phyloP scores from a whole-genome alignment of 2,113 vertebrate species.

The Cebus imitator region DNA sequence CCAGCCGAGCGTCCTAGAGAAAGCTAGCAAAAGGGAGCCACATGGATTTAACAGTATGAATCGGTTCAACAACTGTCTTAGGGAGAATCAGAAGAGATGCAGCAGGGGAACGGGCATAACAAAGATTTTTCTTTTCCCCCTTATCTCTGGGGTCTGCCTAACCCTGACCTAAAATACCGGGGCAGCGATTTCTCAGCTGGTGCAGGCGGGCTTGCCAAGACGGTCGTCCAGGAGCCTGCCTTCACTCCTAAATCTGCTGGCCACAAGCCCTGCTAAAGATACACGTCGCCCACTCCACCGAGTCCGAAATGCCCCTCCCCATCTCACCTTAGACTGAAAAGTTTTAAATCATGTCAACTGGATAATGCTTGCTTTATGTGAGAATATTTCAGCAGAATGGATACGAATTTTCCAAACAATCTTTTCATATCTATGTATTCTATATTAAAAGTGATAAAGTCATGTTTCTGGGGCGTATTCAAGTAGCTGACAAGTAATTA shows the following conservation, averaged over 20 bases:
- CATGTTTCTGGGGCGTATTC: slow-evolving; percentile 77
- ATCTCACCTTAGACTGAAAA: slow-evolving; percentile 50
- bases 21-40: background rate
- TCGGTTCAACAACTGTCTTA: background rate
- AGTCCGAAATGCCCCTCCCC: slow-evolving; percentile 39
- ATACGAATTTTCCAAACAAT: slow-evolving; percentile 48
- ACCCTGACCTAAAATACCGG: background rate
- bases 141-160: background rate
- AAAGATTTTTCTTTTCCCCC: background rate
- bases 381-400: slow-evolving; percentile 66
- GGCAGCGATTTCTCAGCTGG: background rate
- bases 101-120: background rate
- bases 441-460: slow-evolving; percentile 82
- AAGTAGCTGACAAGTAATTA: slow-evolving; percentile 81
- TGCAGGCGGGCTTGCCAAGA: background rate
- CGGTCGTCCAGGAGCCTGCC: background rate
- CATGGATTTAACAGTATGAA: background rate
- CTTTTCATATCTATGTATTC: slow-evolving; percentile 77
- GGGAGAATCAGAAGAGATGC: background rate
- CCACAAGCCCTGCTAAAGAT: background rate
- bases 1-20: background rate
- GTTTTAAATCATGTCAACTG: slow-evolving; percentile 23
- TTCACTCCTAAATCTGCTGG: background rate
- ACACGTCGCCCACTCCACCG: background rate
- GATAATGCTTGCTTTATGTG: slow-evolving; percentile 66